phyloP scores from a whole-genome alignment of 2,113 vertebrate species.

The Dryoscopus gambensis region DNA sequence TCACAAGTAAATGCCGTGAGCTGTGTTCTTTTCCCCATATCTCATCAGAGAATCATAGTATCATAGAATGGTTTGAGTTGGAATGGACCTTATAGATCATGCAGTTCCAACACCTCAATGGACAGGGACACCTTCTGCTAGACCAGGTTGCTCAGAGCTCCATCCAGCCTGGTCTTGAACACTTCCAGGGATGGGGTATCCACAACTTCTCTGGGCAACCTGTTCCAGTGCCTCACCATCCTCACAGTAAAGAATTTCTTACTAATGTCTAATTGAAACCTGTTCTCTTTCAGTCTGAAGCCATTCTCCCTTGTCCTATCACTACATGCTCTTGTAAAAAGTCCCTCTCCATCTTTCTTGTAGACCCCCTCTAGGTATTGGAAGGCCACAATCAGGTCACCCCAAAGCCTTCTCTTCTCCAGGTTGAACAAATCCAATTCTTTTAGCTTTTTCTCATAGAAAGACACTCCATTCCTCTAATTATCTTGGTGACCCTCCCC shows the following conservation, averaged over 20 bases:
- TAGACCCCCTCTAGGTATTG: not conserved
- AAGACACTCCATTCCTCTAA: not conserved
- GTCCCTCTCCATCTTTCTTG: not conserved
- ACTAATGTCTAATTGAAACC: not conserved
- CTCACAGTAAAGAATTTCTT: not conserved
- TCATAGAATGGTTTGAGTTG: not conserved
- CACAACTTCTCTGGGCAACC: not conserved
- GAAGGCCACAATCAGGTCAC: not conserved
- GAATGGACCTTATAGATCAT: not conserved
- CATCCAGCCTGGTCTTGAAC: not conserved
- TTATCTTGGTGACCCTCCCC: not conserved
- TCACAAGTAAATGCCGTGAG: not conserved
- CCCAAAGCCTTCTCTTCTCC: not conserved
- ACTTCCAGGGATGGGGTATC: not conserved
- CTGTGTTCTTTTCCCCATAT: not conserved
- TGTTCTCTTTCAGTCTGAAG: not conserved
- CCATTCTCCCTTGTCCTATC: not conserved
- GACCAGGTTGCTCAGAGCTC: not conserved
- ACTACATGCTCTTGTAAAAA: not conserved
- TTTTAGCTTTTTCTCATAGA: not conserved
- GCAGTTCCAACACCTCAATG: not conserved
- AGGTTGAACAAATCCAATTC: not conserved
- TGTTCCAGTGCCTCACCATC: not conserved
- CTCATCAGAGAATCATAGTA: not conserved
- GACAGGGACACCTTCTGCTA: not conserved